Evolutionary conservation across 2,113 vertebrate genomes (phyloP).

Genomic region (Dipodomys merriami): DNA sequence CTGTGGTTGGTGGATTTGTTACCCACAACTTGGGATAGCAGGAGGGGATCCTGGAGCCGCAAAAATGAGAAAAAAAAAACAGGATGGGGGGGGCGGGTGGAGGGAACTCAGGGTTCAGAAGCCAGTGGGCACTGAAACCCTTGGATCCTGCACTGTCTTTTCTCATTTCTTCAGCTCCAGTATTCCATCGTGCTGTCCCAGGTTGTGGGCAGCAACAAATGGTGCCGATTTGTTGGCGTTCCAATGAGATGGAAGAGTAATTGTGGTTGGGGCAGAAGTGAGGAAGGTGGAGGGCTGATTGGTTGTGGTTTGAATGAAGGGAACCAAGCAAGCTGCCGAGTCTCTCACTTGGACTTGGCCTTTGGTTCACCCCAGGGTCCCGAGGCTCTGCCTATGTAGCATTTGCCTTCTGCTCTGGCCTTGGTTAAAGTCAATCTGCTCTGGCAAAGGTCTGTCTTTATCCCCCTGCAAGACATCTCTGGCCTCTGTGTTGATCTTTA

Average conservation of each 20-base stretch:
- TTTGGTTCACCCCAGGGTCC: background rate
- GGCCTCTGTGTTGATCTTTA: background rate
- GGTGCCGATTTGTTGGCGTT: too few relatives aligned
- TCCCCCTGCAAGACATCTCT: background rate
- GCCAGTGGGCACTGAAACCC: too few relatives aligned
- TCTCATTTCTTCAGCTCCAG: too few relatives aligned
- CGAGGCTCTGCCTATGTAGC: background rate
- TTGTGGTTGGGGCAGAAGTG: background rate
- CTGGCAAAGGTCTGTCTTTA: background rate
- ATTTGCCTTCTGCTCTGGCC: background rate
- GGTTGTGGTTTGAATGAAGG: constrained; percentile 15
- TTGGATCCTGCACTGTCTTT: too few relatives aligned
- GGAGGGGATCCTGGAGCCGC: too few relatives aligned
- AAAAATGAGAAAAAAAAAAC: too few relatives aligned
- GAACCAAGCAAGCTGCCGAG: background rate
- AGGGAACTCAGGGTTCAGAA: too few relatives aligned
- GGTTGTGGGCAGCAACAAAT: constrained; percentile 5
- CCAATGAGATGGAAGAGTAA: background rate
- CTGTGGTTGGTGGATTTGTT: constrained; percentile 54
- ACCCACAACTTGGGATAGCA: too few relatives aligned
- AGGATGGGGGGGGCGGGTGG: too few relatives aligned
- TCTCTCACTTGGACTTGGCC: background rate
- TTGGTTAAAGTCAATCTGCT: background rate
- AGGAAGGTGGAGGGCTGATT: background rate
- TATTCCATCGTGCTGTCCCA: too few relatives aligned